Base-by-base conservation (phyloP, 2,888 invertebrate species). In the Ectemnius lituratus region DNA sequence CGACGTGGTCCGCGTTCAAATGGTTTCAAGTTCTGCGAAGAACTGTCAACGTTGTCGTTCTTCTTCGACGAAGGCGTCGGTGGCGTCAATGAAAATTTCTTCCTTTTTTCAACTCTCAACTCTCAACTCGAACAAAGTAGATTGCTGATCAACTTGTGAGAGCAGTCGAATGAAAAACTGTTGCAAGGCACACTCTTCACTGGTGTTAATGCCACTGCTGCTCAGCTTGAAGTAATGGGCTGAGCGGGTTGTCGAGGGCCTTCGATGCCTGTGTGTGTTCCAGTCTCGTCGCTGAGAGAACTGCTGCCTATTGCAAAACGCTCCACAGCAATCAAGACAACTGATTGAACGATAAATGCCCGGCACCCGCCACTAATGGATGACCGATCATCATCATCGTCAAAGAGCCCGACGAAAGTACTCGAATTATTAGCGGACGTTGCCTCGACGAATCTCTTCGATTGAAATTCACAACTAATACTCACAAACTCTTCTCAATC, bases 291-390 rank as follows among this genome's bases (percentile, higher is more conserved):
- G 37, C 37, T 11, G 37, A 37, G 37, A 37, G 37, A 37, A 37
- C 37, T 37, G 37, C 37, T 37, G 37, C 37, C 37, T 37, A 37
- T 37, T 37, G 27, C n/a, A 58, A 61, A 57, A 52, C n/a, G 16
- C 23, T 46, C 62, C 28, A 58, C 2, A 6, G 5, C 62, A 69
- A 79, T 74, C 62, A 61, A 69, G 67, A 56, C 74, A 74, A 70
- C 69, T 28, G 70, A 62, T 70, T 57, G 49, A 61, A 61, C 52
- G 61, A 52, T n/a, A 56, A 61, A 62, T 23, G 63, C 59, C 52
- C 16, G 72, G n/a, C 16, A n/a, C 47, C 16, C 47, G 49, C 66
- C 45, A 28, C 28, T 49, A 65, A 63, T 63, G 23, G 62, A 72
- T 60, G 74, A 18, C 52, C 60, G 58, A 27, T 27, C 28, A 11